Evolutionary conservation across 2,113 vertebrate genomes (phyloP).

Genomic region (Candoia aspera): DNA sequence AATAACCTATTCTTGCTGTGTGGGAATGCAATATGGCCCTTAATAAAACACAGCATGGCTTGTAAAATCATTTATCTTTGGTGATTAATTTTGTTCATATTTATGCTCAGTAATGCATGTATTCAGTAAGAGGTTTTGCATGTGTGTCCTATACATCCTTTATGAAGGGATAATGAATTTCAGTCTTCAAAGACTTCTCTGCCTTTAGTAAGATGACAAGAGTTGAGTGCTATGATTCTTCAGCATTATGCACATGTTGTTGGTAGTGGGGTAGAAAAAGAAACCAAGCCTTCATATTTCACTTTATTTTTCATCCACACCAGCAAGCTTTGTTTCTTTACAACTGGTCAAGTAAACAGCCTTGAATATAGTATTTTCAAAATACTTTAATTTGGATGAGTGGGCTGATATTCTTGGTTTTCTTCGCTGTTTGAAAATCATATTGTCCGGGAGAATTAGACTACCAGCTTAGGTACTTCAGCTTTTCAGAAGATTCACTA

Average conservation of each 20-base stretch:
- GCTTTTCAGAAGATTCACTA: neutral
- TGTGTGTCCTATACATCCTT: constrained; percentile 50
- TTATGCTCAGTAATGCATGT: constrained; percentile 65
- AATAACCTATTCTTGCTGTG: constrained; percentile 67
- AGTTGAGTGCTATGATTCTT: neutral
- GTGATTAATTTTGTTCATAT: constrained; percentile 70
- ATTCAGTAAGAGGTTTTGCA: constrained; percentile 54
- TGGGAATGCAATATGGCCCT: constrained; percentile 62
- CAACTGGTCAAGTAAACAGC: constrained; percentile 8
- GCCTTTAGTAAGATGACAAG: constrained; percentile 2
- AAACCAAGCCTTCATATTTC: neutral
- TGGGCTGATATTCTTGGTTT: neutral
- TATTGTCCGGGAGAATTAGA: constrained; percentile 22
- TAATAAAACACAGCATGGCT: constrained; percentile 66
- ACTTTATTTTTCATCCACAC: neutral
- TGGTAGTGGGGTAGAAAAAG: neutral
- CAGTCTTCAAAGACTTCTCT: constrained; percentile 53
- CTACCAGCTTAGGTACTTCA: constrained; percentile 25
- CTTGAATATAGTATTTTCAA: constrained; percentile 25
- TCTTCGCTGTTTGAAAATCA: neutral
- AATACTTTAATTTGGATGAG: constrained; percentile 19
- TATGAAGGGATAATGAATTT: constrained; percentile 60
- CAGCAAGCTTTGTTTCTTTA: neutral
- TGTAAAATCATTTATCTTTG: constrained; percentile 66
- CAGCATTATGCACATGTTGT: neutral